Percentiles rank a stretch among this genome's conserved stretches.
Conservation (phyloP, 2,797 vertebrate genomes). For the Acipenser oxyrinchus region DNA sequence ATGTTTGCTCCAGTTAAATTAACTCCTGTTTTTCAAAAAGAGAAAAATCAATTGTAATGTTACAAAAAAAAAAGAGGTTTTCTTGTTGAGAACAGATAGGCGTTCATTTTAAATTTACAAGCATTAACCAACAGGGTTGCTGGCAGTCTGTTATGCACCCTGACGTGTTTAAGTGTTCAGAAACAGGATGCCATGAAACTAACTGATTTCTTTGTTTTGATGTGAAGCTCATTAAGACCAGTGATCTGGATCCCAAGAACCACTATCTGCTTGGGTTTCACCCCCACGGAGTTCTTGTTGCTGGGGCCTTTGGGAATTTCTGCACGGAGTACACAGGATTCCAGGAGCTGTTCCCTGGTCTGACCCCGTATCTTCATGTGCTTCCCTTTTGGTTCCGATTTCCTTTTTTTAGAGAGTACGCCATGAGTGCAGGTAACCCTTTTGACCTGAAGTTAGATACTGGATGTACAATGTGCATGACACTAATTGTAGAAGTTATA, state of each 20-base stretch:
- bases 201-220: constrained; percentile 12
- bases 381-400: constrained; percentile 47
- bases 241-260: constrained; percentile 51
- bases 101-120: background rate
- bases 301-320: constrained; percentile 64
- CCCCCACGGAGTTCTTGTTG: constrained; percentile 55
- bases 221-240: constrained; percentile 58
- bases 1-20: no score
- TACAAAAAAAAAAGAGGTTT: no score
- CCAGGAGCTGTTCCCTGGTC: constrained; percentile 51
- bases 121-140: no score
- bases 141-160: no score
- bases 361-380: constrained; percentile 52
- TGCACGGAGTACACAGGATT: constrained; percentile 34
- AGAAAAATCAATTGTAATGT: no score
- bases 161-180: background rate
- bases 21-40: no score
- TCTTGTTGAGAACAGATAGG: background rate
- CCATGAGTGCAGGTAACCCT: constrained; percentile 44
- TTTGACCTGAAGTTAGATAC: no score
- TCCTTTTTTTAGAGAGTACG: constrained; percentile 57
- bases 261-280: constrained; percentile 67
- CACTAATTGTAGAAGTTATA: no score
- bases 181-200: no score
- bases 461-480: no score